A percentile compares a stretch with the other conserved stretches of the same genome.
Evolutionary conservation across 30 jellyfish, hydroid and myxozoan species (phyloP).

Genomic region (Haliclystus octoradiatus): DNA sequence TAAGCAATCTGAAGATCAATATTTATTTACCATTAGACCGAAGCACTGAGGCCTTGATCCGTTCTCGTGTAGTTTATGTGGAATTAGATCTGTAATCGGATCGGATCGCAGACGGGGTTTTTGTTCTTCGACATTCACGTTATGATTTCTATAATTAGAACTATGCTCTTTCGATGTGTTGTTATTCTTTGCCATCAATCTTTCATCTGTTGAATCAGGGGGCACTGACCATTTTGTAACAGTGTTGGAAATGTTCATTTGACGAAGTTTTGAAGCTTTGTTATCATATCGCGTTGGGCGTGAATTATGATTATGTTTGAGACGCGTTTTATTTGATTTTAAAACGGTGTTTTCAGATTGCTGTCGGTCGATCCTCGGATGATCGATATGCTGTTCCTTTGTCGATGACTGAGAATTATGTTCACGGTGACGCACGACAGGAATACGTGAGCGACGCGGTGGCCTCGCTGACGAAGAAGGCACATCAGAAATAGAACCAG

Average conservation of each 20-base stretch:
- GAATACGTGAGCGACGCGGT: background rate
- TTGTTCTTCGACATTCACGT: background rate
- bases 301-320: background rate
- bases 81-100: too few relatives aligned
- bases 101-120: background rate
- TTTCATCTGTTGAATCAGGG: too few relatives aligned
- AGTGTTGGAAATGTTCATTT: background rate
- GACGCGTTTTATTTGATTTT: background rate
- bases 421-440: background rate
- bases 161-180: too few relatives aligned
- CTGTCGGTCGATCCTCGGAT: background rate
- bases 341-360: background rate
- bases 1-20: too few relatives aligned
- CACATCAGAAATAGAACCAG: background rate
- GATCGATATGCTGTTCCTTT: background rate
- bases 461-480: background rate
- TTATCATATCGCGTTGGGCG: background rate
- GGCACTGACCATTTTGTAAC: too few relatives aligned
- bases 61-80: too few relatives aligned
- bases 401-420: too few relatives aligned
- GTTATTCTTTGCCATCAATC: too few relatives aligned
- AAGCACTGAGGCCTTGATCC: too few relatives aligned
- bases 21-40: too few relatives aligned
- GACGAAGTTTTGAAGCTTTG: background rate
- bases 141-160: too few relatives aligned